These are phyloP conservation scores for Zalophus californianus DNA, from an alignment of 2,797 vertebrate species.

Conservation along the genomic window DNA sequence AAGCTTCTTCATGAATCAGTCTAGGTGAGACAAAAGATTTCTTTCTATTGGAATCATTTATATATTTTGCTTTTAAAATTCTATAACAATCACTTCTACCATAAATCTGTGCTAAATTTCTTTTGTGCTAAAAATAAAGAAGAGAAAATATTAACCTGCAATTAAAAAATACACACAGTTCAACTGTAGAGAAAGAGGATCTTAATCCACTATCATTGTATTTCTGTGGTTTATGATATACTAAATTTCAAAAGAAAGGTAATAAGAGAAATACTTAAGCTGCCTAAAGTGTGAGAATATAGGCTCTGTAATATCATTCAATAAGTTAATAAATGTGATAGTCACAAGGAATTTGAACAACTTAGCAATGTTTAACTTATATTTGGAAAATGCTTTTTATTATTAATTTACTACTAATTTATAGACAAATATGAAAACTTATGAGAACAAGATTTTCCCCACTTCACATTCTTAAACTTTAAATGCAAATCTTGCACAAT, in stretches of 20 bases:
- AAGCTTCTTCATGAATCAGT: neutral
- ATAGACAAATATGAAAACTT: neutral
- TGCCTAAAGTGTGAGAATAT: neutral
- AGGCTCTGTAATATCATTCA: neutral
- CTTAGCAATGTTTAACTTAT: neutral
- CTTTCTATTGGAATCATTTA: slow-evolving; percentile 30
- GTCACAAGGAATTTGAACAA: neutral
- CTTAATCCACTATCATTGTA: neutral
- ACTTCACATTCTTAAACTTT: neutral
- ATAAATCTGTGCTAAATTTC: neutral
- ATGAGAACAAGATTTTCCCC: neutral
- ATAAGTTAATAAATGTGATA: neutral
- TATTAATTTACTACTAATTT: neutral
- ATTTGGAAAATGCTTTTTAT: slow-evolving; percentile 34
- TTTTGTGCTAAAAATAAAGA: neutral
- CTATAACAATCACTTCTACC: neutral
- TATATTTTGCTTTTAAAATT: neutral
- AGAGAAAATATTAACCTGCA: neutral
- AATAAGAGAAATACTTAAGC: slow-evolving; percentile 17
- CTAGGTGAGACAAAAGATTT: neutral
- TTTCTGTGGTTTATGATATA: neutral
- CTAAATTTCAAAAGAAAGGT: neutral
- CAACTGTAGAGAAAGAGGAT: neutral
- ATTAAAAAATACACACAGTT: neutral
- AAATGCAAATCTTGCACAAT: neutral